Evolutionary conservation across 92 coral and sea anemone genomes (phyloP), one percentile per base, ranked within the genome.

Genomic region (Virgularia gustaviana): DNA sequence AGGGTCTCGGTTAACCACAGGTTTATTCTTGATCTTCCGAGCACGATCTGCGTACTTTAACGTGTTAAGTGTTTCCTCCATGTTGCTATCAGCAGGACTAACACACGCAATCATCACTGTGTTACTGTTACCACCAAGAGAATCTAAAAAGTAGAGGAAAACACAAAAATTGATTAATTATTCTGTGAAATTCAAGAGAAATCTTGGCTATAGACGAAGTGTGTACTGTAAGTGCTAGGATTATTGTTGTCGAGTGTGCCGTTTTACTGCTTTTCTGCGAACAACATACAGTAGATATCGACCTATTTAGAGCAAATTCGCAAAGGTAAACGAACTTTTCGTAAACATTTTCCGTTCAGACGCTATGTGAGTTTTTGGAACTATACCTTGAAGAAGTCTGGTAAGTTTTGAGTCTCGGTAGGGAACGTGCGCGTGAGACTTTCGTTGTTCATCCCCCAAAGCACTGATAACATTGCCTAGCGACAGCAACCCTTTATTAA

Each of bases 121-220:
- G 56, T 89, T 91, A 42, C 97, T 91, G 85, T 91, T 91, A 6
- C 97, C 97, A 20, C 97, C 97, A 42, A 91, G 87, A 20, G 97
- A 91, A 61, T 91, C 97, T 91, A 36, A 23, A 11, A 16, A 34
- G 18, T 6, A 22, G 58, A 33, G 18, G 22, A 47, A 47, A 47
- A 47, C 22, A 15, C 55, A n/a, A n/a, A n/a, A n/a, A n/a, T n/a
- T n/a, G n/a, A n/a, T n/a, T n/a, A n/a, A n/a, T n/a, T n/a, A n/a
- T n/a, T n/a, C n/a, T n/a, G n/a, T n/a, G n/a, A n/a, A n/a, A n/a
- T n/a, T n/a, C n/a, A n/a, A n/a, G n/a, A 41, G n/a, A 41, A 41
- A 41, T 9, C 47, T n/a, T 41, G n/a, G 47, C 47, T n/a, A n/a
- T 41, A 41, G 9, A 41, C 9, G 47, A n/a, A 41, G 47, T 41